Evolutionary conservation across 2,888 invertebrate genomes (phyloP).

Genomic region (Sinohyriopsis cumingii): DNA sequence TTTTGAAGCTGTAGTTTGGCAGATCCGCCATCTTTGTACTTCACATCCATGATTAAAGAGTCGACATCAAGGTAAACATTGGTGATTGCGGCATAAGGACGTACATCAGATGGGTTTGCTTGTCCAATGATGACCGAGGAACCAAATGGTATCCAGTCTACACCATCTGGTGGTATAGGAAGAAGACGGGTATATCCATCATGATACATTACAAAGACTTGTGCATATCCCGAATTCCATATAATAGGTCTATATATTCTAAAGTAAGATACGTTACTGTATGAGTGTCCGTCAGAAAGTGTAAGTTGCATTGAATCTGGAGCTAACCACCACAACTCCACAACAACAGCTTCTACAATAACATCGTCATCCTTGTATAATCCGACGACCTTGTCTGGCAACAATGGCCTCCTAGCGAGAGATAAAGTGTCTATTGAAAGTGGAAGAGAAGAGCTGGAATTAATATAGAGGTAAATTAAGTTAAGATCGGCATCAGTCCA

Average conservation of each 20-base stretch:
- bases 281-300: slow-evolving; percentile 29
- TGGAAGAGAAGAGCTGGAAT: slow-evolving; percentile 23
- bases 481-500: slow-evolving; percentile 50
- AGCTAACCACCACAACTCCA: slow-evolving; percentile 54
- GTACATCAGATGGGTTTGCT: slow-evolving; percentile 40
- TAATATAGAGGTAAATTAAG: slow-evolving; percentile 30
- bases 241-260: slow-evolving; percentile 49
- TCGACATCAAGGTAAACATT: slow-evolving; percentile 36
- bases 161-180: slow-evolving; percentile 48
- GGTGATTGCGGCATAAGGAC: slow-evolving; percentile 47
- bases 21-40: slow-evolving; percentile 46
- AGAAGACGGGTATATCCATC: slow-evolving; percentile 53
- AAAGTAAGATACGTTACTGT: slow-evolving; percentile 44
- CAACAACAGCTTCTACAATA: slow-evolving; percentile 44
- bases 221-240: slow-evolving; percentile 45
- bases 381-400: slow-evolving; percentile 34
- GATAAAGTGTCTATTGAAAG: slow-evolving; percentile 31
- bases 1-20: slow-evolving; percentile 33
- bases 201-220: slow-evolving; percentile 53
- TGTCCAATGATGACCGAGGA: slow-evolving; percentile 55
- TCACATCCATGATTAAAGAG: slow-evolving; percentile 31
- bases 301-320: slow-evolving; percentile 48
- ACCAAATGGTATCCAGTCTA: slow-evolving; percentile 58
- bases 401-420: slow-evolving; percentile 43
- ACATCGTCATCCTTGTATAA: slow-evolving; percentile 42